These are phyloP conservation scores for Triplophysa yarkandensis DNA, from an alignment of 2,797 vertebrate species.

Conservation along the genomic window DNA sequence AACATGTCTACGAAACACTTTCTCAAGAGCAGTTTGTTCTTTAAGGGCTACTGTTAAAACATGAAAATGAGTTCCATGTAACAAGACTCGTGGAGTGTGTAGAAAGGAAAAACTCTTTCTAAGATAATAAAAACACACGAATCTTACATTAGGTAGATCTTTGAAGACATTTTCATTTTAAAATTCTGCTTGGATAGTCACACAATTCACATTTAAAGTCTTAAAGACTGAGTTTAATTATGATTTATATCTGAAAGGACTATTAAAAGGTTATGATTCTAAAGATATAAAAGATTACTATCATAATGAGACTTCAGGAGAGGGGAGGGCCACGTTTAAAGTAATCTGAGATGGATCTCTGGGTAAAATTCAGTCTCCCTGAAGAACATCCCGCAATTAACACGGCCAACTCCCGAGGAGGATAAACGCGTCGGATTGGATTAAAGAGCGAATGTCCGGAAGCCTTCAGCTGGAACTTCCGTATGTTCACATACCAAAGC, in stretches of 20 bases:
- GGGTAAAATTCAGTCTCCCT: neutral
- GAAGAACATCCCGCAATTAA: slow-evolving; percentile 40
- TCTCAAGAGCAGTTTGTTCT: no score
- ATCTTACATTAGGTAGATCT: no score
- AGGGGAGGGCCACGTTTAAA: slow-evolving; percentile 9
- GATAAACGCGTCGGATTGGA: slow-evolving; percentile 41
- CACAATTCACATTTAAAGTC: slow-evolving; percentile 28
- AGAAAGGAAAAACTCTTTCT: no score
- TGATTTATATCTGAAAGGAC: slow-evolving; percentile 38
- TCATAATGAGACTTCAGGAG: neutral
- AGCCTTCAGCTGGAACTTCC: slow-evolving; percentile 14
- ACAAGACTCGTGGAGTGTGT: no score
- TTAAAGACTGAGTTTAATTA: slow-evolving; percentile 34
- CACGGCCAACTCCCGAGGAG: slow-evolving; percentile 1
- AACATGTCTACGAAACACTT: no score
- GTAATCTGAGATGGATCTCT: slow-evolving; percentile 13
- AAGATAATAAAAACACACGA: no score
- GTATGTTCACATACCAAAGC: neutral
- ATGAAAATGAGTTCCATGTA: no score
- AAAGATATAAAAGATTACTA: slow-evolving; percentile 43
- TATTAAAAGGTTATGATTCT: slow-evolving; percentile 35
- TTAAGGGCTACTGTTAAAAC: no score
- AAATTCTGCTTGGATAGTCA: neutral
- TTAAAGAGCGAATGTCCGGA: slow-evolving; percentile 33
- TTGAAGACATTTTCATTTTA: no score